Base-by-base conservation (phyloP, 2,797 vertebrate genomes). In the Eulemur coronatus region DNA sequence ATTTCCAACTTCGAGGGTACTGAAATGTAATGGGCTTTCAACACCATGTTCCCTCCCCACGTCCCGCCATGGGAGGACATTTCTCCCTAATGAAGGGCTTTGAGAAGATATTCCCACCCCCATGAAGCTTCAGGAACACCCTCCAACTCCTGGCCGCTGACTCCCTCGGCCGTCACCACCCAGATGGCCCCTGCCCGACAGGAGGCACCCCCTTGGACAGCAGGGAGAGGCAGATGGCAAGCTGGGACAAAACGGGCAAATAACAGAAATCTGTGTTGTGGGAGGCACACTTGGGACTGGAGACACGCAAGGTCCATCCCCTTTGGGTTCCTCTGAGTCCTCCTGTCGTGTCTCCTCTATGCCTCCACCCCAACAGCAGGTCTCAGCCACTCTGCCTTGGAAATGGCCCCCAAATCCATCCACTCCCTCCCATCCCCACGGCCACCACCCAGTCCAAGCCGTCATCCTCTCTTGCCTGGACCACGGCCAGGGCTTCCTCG, bases 401-500 rank as follows among this genome's bases (percentile, higher is more conserved):
- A 52, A 61, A 65, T 2, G 8, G 67, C 3, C 35, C 48, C 57
- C 59, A 61, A 5, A 8, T 5, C 13, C 9, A 0, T 33, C 38
- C 5, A 17, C 11, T 35, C 12, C 48, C 18, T 63, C 73, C 55
- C 0, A 0, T 8, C 18, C 4, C 52, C 35, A 12, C 0, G 15
- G 20, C 4, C n/a, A 46, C 7, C 14, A 11, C 18, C 11, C 13
- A 12, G 46, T 11, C 35, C 43, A 38, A 41, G 26, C 13, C 43
- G 1, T 52, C 24, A 22, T 12, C 50, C 24, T 69, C 38, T 86
- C 17, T 48, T 38, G 13, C 38, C 73, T 52, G n/a, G 70, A 22
- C 17, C 12, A 50, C 8, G 11, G 5, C 4, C 8, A 7, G 3
- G 30, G 13, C 38, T 61, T 73, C 12, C 38, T 76, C 12, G 0